Base-by-base conservation (phyloP, 35 echinoderm and acorn worm genomes). In the Hemicentrotus pulcherrimus region DNA sequence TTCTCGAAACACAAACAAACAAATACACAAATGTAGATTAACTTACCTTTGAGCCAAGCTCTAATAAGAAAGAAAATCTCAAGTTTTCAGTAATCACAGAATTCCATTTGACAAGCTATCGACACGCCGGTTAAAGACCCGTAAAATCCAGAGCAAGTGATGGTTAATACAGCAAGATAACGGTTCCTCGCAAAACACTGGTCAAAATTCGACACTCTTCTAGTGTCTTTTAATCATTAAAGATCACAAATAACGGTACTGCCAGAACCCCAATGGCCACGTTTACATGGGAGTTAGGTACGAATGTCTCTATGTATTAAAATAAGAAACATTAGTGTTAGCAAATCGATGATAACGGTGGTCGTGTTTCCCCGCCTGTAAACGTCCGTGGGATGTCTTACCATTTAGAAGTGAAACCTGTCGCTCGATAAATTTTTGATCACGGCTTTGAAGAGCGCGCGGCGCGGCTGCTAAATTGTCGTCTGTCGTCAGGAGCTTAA, bases 401-500 rank as follows among this genome's bases (percentile, higher is more conserved):
- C 24, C 19, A 6, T 78, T 14, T 78, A 8, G 65, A 78, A n/a
- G 24, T 78, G 65, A n/a, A 78, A 55, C 10, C 65, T 78, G 28
- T 2, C 65, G 65, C 28, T 22, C 65, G 19, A 4, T 78, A 6
- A 55, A 28, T 78, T 22, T n/a, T 78, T 5, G 65, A 78, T 22
- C 7, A 5, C 65, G 5, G 65, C 65, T 78, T 59, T 78, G 65
- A 78, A 28, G 65, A 78, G 19, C 65, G 65, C 65, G 65, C 65
- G 19, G 65, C 65, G 28, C 65, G 65, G 19, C 19, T 78, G 65
- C 19, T 8, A 78, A 59, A 71, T 28, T 78, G 19, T 78, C 65
- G 65, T 78, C 65, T 78, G 65, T 78, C 65, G 65, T 78, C 65
- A n/a, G 52, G 52, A 59, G 65, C 19, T 78, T 78, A 78, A 78